Base-by-base conservation (phyloP, 2,797 vertebrate genomes). In the Apodemus agrarius region DNA sequence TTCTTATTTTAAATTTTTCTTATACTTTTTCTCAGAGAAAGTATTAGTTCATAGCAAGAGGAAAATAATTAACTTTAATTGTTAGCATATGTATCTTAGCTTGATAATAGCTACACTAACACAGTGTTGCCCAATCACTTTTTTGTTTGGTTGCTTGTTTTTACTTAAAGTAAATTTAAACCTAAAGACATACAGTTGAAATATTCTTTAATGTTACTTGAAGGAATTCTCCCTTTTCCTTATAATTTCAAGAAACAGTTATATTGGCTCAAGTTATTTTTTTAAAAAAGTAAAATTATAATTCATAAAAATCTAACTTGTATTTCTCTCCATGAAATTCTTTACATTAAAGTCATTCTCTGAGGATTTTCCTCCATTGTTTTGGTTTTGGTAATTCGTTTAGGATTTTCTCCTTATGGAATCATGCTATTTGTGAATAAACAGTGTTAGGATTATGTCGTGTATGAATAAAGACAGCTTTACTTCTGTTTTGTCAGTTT, bases 1-100 rank as follows among this genome's bases (percentile, higher is more conserved):
- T 69, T 95, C 13, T 72, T 46, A 84, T 52, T 84, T 93, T 49
- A 90, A 92, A 49, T 40, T 91, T 89, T 88, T 86, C 22, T 90
- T 90, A 2, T 29, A n/a, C 22, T 86, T 92, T 81, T 24, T 21
- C 26, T 94, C 49, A n/a, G 88, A 46, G 21, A 83, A 91, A 85
- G 26, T 72, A n/a, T 81, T 95, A 37, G 22, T 69, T 90, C 52
- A 43, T 65, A 88, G 21, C 49, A 80, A 13, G 37, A 43, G n/a
- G 31, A 80, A 54, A 76, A 26, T 54, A 19, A 54, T 46, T 65
- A 61, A 12, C 16, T 89, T 69, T 88, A 69, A 82, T 52, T 54
- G 65, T 92, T 65, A 69, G 11, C 17, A 72, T 40, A n/a, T 4
- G 4, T 67, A 76, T 4, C n/a, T 46, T 81, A n/a, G 37, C 40